Base-by-base conservation (phyloP, 2,113 vertebrate genomes). In the Uria aalge region DNA sequence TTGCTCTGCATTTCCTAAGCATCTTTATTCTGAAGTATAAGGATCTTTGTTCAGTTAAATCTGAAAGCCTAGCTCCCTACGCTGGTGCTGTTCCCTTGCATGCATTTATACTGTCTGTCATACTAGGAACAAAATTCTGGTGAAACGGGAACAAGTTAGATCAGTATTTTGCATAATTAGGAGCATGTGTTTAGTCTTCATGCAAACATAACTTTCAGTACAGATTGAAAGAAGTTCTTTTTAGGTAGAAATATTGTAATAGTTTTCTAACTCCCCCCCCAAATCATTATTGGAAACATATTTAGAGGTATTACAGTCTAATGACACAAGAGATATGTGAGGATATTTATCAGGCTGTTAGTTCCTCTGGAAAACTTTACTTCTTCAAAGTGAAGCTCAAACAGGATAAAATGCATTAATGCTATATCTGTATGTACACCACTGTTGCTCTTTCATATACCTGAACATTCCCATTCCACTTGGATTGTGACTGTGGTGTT, bases 221-320 rank as follows among this genome's bases (percentile, higher is more conserved):
- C 74, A 74, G 36, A 55, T 56, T n/a, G 60, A 67, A 13, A 89
- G 36, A 84, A 89, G 34, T 50, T 11, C 17, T 63, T 89, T 85
- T 50, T 30, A 38, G 11, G 11, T 43, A 79, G 53, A 67, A 77
- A 64, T 64, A 78, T 19, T 91, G 36, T 71, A 56, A 12, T 38
- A 52, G 14, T 69, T 77, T 69, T 71, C 23, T 24, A 48, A 4
- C 0, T 3, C 5, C 32, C 0, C 3, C 7, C 32, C 27, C 1
- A 30, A 50, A 30, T 63, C 9, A 32, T 69, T 50, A 56, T 23
- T 75, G 27, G 36, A 50, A 56, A 34, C 1, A 3, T 30, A 15
- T 43, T 62, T 50, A 26, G 73, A 60, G 59, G 30, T 85, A 15
- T 62, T 36, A 12, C 22, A 63, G 24, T 27, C 34, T 60, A 67